These are phyloP conservation scores for Colletes gigas DNA, from an alignment of 1,140 invertebrate genomes.

Conservation along the genomic window DNA sequence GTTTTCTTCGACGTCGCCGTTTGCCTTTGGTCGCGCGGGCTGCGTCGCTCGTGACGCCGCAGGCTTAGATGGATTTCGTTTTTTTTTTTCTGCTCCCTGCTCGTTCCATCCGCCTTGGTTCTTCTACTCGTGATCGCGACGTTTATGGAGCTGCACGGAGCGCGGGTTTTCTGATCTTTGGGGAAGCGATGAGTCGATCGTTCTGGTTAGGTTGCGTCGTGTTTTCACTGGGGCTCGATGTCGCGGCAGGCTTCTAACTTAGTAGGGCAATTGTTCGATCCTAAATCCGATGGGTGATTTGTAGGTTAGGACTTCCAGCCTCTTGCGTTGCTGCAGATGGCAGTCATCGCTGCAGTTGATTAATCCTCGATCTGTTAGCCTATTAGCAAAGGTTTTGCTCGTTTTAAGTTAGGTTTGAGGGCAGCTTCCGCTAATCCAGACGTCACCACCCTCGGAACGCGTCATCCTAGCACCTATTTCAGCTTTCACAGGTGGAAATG, in stretches of 20 bases:
- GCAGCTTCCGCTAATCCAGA: background rate
- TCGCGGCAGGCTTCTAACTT: no score
- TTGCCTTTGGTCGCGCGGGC: constrained; percentile 4
- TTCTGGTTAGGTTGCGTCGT: background rate
- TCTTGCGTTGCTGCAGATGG: no score
- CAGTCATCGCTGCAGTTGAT: no score
- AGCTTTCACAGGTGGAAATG: background rate
- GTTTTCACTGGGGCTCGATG: no score
- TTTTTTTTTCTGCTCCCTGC: background rate
- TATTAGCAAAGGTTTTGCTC: no score
- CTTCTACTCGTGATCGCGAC: background rate
- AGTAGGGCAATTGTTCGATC: no score
- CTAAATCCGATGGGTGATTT: no score
- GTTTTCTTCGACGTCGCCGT: constrained; percentile 8
- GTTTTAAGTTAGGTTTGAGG: no score
- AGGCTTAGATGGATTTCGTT: constrained; percentile 11
- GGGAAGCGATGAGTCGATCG: background rate
- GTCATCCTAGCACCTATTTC: background rate
- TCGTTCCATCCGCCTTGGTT: background rate
- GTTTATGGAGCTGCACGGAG: constrained; percentile 15
- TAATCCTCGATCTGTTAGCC: no score
- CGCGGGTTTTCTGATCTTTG: background rate
- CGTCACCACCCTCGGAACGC: background rate
- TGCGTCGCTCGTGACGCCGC: background rate
- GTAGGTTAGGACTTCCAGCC: no score